phyloP scores from a whole-genome alignment of 2,113 vertebrate genomes.

The Daboia siamensis region DNA sequence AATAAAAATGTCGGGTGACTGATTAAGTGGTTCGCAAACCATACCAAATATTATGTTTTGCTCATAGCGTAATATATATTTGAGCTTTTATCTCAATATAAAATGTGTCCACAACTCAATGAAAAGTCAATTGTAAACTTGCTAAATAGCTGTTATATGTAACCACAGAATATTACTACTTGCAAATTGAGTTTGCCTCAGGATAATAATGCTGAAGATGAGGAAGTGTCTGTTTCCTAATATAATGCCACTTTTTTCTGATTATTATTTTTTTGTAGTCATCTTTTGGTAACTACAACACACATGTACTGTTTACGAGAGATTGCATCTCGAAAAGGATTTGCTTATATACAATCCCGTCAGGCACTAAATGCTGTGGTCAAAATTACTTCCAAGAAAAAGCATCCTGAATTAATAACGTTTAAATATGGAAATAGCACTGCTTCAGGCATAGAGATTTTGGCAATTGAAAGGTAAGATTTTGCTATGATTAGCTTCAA shows the following conservation, averaged over 20 bases:
- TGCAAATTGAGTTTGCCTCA: background rate
- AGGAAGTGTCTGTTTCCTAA: background rate
- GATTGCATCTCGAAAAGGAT: conserved; percentile 89
- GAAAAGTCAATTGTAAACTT: background rate
- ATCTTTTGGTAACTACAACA: conserved; percentile 92
- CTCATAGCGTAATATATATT: background rate
- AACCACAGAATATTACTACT: background rate
- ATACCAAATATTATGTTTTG: background rate
- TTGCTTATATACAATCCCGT: conserved; percentile 96
- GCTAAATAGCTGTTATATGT: background rate
- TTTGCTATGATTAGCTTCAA: background rate
- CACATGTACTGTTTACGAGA: conserved; percentile 98
- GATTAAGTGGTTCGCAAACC: background rate
- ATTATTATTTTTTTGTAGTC: conserved; percentile 65
- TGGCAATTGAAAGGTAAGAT: conserved; percentile 92
- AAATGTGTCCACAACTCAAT: background rate
- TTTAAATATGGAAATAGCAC: conserved; percentile 97
- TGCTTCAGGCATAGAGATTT: conserved; percentile 88
- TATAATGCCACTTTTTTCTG: background rate
- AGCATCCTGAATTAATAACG: conserved; percentile 96
- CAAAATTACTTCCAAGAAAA: conserved; percentile 99
- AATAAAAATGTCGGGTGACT: background rate
- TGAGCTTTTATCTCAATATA: background rate
- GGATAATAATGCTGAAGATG: background rate
- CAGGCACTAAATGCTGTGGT: conserved; percentile 94